Evolutionary conservation across 2,888 invertebrate species (phyloP).

Genomic region (Drosophila nigritarsus): DNA sequence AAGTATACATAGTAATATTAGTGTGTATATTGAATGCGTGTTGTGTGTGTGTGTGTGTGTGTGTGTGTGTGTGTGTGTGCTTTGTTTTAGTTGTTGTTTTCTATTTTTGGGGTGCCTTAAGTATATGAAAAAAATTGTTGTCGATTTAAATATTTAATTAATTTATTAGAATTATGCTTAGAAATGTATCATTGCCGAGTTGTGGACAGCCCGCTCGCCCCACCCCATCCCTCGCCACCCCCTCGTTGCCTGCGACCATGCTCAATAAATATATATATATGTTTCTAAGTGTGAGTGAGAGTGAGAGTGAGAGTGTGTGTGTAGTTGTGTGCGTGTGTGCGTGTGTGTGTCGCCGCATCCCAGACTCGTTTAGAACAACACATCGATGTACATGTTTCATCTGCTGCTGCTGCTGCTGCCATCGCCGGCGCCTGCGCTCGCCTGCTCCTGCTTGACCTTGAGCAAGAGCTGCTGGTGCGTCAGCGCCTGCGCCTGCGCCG

Average conservation of each 20-base stretch:
- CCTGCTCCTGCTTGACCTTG: constrained; percentile 75
- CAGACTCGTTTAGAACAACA: constrained; percentile 72
- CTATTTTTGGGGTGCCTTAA: constrained; percentile 51
- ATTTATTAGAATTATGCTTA: constrained; percentile 49
- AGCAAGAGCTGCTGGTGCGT: constrained; percentile 68
- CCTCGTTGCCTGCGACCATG: constrained; percentile 1
- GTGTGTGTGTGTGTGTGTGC: constrained; percentile 7
- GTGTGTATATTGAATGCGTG: constrained; percentile 17
- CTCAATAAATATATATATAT: constrained; percentile 28
- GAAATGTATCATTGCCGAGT: constrained; percentile 52
- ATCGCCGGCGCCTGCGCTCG: constrained; percentile 31
- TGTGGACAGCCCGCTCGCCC: constrained; percentile 8
- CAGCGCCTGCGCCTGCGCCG: constrained; percentile 39
- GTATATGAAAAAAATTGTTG: constrained; percentile 60
- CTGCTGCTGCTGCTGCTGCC: constrained; percentile 66
- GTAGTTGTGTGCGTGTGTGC: not conserved
- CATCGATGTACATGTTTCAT: constrained; percentile 83
- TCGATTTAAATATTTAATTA: constrained; percentile 28
- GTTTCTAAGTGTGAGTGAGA: not conserved
- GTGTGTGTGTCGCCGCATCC: not conserved
- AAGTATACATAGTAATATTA: constrained; percentile 31
- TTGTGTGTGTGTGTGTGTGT: constrained; percentile 6
- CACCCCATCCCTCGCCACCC: not conserved
- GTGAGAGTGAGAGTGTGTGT: not conserved
- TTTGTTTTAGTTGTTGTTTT: constrained; percentile 25